Evolutionary conservation across 2,797 vertebrate genomes (phyloP).

Genomic region (Zalophus californianus): DNA sequence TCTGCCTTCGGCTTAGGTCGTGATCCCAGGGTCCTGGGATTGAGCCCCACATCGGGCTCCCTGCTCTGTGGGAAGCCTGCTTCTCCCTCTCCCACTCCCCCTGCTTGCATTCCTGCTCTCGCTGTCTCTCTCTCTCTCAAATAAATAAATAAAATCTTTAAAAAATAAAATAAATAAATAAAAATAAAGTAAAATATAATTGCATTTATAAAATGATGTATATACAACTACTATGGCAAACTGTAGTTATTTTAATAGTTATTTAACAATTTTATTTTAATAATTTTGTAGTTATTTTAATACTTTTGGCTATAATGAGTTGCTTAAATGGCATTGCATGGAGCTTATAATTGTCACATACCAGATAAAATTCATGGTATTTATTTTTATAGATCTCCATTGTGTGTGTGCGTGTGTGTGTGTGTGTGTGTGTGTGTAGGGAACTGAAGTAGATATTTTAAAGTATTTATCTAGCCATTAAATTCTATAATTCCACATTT

Average conservation of each 20-base stretch:
- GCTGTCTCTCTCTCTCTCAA: too few relatives aligned
- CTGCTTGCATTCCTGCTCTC: too few relatives aligned
- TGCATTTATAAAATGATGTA: neutral
- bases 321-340: neutral
- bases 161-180: too few relatives aligned
- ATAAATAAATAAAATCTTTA: too few relatives aligned
- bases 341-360: neutral
- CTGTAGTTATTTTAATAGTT: neutral
- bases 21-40: too few relatives aligned
- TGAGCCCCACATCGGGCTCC: too few relatives aligned
- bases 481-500: neutral
- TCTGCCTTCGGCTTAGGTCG: too few relatives aligned
- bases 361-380: neutral
- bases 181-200: neutral
- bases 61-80: too few relatives aligned
- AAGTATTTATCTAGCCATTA: neutral
- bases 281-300: conserved; percentile 2
- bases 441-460: neutral
- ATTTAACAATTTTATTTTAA: neutral
- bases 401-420: neutral
- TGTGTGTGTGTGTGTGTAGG: too few relatives aligned
- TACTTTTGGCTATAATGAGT: neutral
- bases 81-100: too few relatives aligned
- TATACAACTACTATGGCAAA: neutral
- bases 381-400: neutral